Evolutionary conservation across 2,113 vertebrate species (phyloP).

Genomic region (Silurus asotus): DNA sequence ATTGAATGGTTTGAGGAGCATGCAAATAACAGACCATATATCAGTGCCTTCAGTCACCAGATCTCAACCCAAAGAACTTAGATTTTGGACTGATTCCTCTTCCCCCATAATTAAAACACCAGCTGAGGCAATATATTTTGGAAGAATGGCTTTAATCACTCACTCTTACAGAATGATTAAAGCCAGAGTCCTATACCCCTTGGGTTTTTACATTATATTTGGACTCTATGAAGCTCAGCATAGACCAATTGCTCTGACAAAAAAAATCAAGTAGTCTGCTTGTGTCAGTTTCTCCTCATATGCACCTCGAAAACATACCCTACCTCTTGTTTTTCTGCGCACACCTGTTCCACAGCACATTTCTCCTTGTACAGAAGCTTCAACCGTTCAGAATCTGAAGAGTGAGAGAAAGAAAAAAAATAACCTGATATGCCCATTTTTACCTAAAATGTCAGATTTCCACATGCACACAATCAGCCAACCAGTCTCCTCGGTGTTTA

Average conservation of each 20-base stretch:
- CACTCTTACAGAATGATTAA: background rate
- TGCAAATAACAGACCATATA: background rate
- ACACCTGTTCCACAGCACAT: constrained; percentile 69
- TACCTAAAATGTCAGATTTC: background rate
- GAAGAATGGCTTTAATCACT: background rate
- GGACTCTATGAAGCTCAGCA: background rate
- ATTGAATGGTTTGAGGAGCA: background rate
- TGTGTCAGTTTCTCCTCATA: no score
- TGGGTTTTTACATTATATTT: background rate
- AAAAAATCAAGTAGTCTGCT: no score
- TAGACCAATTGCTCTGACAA: background rate
- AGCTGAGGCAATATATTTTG: background rate
- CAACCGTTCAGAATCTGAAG: constrained; percentile 51
- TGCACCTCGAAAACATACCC: no score
- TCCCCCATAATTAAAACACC: background rate
- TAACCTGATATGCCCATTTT: no score
- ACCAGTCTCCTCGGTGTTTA: constrained; percentile 19
- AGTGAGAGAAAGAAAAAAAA: no score
- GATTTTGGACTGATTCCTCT: background rate
- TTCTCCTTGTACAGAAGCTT: constrained; percentile 66
- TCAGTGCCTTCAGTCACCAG: background rate
- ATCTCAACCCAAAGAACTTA: background rate
- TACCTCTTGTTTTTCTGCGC: constrained; percentile 83
- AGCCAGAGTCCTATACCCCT: no score
- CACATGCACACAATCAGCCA: background rate